phyloP scores from a whole-genome alignment of 2,113 vertebrate genomes.

The Cochlearius cochlearius region DNA sequence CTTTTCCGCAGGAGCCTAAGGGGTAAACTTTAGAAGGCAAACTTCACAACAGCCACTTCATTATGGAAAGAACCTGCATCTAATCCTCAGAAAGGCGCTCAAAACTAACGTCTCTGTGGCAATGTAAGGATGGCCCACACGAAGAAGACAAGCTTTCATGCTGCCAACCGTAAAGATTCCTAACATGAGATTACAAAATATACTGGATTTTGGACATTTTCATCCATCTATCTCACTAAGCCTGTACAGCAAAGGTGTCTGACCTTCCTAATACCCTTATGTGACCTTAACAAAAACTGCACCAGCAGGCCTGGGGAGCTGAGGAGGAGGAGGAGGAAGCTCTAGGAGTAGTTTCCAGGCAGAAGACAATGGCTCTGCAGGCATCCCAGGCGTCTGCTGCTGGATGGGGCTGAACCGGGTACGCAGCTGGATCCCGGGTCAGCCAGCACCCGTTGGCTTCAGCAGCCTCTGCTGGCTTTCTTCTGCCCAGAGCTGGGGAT shows the following conservation, averaged over 20 bases:
- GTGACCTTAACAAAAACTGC: not conserved
- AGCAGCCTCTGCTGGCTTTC: not conserved
- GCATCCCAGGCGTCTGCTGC: not conserved
- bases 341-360: not conserved
- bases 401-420: not conserved
- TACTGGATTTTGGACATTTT: not conserved
- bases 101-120: not conserved
- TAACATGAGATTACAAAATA: not conserved
- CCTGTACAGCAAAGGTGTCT: not conserved
- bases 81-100: not conserved
- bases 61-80: not conserved
- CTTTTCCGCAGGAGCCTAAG: slow-evolving; percentile 27
- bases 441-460: not conserved
- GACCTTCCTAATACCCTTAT: not conserved
- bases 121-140: not conserved
- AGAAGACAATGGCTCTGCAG: not conserved
- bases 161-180: not conserved
- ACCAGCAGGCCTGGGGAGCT: rapidly evolving
- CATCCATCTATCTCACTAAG: not conserved
- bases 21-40: slow-evolving; percentile 34
- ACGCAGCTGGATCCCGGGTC: not conserved
- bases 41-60: slow-evolving; percentile 53
- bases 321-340: not conserved
- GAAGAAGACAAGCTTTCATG: not conserved
- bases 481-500: not conserved